phyloP scores from a whole-genome alignment of 2,113 vertebrate species.

The Cottus gobio region DNA sequence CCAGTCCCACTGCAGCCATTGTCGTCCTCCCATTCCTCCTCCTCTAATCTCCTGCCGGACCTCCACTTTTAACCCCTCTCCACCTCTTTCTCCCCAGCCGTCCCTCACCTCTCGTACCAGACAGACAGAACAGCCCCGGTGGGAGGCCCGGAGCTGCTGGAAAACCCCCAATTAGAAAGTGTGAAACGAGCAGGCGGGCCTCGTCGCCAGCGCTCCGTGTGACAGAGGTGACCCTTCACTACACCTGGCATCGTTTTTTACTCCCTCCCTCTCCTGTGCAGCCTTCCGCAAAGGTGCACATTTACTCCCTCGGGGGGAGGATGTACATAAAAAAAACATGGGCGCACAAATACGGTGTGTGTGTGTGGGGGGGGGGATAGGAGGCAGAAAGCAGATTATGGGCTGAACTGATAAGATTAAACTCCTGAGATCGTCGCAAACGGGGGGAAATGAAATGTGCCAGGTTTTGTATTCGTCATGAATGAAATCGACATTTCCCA shows the following conservation, averaged over 20 bases:
- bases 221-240: slow-evolving; percentile 60
- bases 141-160: slow-evolving; percentile 55
- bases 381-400: slow-evolving; percentile 23
- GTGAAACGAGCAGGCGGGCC: slow-evolving; percentile 57
- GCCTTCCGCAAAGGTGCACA: slow-evolving; percentile 11
- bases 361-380: slow-evolving; percentile 28
- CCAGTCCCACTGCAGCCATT: slow-evolving; percentile 7
- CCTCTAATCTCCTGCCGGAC: slow-evolving; percentile 35
- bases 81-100: slow-evolving; percentile 5
- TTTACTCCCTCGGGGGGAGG: slow-evolving; percentile 15
- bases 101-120: slow-evolving; percentile 30
- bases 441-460: slow-evolving; percentile 13
- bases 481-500: slow-evolving; percentile 18
- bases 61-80: slow-evolving; percentile 26
- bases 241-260: slow-evolving; percentile 24
- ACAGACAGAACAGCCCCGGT: slow-evolving; percentile 37
- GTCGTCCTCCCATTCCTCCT: slow-evolving; percentile 45
- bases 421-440: slow-evolving; percentile 13
- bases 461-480: background rate
- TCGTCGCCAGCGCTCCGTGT: slow-evolving; percentile 22
- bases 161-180: slow-evolving; percentile 69
- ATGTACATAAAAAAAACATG: slow-evolving; percentile 26
- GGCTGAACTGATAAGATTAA: slow-evolving; percentile 30
- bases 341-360: slow-evolving; percentile 54
- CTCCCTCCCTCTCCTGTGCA: slow-evolving; percentile 23